phyloP scores from a whole-genome alignment of 2,797 vertebrate genomes.

The Hapalemur alaotrensis region DNA sequence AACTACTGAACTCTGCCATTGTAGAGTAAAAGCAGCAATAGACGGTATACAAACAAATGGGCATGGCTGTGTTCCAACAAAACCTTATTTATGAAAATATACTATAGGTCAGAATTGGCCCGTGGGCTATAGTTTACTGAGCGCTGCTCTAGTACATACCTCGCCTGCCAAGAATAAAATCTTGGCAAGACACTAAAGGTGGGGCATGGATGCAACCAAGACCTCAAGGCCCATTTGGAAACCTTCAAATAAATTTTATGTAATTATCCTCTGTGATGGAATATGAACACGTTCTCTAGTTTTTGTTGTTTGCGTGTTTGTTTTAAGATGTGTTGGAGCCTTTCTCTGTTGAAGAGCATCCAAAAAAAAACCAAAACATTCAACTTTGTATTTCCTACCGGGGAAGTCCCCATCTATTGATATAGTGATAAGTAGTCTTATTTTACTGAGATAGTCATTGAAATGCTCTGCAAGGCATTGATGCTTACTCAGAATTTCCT shows the following conservation, averaged over 20 bases:
- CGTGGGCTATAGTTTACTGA: neutral
- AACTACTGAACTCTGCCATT: neutral
- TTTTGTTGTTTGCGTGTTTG: slow-evolving; percentile 32
- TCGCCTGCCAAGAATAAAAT: slow-evolving; percentile 21
- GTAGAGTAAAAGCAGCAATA: neutral
- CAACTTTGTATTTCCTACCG: neutral
- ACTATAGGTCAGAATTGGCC: neutral
- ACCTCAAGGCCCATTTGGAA: neutral
- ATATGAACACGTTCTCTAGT: neutral
- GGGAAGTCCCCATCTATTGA: neutral
- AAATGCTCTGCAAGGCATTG: neutral
- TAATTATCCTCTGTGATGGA: neutral
- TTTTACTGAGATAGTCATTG: neutral
- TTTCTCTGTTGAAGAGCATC: neutral
- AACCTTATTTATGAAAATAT: slow-evolving; percentile 3
- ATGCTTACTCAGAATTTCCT: neutral
- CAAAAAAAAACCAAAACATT: neutral
- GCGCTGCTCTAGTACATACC: neutral
- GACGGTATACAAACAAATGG: neutral
- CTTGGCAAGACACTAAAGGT: slow-evolving; percentile 41
- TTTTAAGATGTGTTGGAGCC: slow-evolving; percentile 10
- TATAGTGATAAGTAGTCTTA: neutral
- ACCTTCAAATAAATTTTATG: neutral
- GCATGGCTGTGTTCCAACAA: neutral
- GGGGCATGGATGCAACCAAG: neutral